phyloP scores from a whole-genome alignment of 2,888 invertebrate genomes.

The Aleiodes leptofemur region DNA sequence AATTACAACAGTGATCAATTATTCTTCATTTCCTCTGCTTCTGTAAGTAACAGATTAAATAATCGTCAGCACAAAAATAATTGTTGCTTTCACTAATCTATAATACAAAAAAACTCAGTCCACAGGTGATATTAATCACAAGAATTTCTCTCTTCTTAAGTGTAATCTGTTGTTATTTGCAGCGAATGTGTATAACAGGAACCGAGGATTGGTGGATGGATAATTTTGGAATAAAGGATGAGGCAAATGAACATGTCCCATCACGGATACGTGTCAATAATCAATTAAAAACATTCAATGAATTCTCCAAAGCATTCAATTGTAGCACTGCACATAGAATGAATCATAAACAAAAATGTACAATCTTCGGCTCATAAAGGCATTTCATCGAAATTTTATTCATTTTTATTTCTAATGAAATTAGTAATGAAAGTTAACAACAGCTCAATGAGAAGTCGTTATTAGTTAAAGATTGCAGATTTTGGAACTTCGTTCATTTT shows the following conservation, averaged over 20 bases:
- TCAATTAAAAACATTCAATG: conserved; percentile 29
- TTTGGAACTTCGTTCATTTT: no score
- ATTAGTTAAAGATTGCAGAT: no score
- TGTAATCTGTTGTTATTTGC: neutral
- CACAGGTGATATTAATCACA: no score
- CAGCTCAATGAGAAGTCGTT: no score
- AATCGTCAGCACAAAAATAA: no score
- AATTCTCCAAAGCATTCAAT: conserved; percentile 36
- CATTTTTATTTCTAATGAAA: no score
- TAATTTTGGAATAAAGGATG: neutral
- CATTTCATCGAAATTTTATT: no score
- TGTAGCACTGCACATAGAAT: conserved; percentile 13
- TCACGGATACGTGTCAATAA: conserved; percentile 36
- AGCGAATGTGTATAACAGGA: conserved; percentile 30
- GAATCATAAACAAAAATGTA: neutral
- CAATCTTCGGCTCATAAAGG: no score
- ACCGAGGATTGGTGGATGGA: conserved; percentile 13
- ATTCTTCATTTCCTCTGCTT: conserved; percentile 42
- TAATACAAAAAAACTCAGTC: no score
- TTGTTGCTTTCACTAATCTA: no score
- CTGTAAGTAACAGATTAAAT: conserved; percentile 15
- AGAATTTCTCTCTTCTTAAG: neutral
- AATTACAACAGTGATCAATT: conserved; percentile 40
- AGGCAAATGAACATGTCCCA: conserved; percentile 6
- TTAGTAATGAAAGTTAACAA: no score